phyloP scores from a whole-genome alignment of 2,888 invertebrate species.

The Sphaerophoria rueppellii region DNA sequence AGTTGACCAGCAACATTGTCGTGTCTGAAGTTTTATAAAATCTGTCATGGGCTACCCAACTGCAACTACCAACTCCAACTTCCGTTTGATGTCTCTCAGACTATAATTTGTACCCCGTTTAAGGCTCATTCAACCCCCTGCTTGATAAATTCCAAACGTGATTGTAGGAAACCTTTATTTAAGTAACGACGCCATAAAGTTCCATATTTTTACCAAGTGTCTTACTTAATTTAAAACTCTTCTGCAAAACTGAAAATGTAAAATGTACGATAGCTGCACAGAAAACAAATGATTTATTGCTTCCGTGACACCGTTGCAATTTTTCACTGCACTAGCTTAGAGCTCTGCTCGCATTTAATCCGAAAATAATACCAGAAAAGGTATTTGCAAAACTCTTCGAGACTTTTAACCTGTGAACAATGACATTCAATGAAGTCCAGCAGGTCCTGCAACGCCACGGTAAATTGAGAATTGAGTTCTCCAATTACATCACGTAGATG shows the following conservation, averaged over 20 bases:
- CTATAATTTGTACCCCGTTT: too few relatives aligned
- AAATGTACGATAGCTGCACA: slow-evolving; percentile 28
- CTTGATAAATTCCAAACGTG: too few relatives aligned
- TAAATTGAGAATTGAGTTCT: slow-evolving; percentile 42
- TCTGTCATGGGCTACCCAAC: too few relatives aligned
- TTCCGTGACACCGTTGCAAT: not conserved
- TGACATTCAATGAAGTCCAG: slow-evolving; percentile 48
- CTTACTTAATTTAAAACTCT: too few relatives aligned
- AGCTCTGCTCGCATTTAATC: slow-evolving; percentile 7
- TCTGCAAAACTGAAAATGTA: slow-evolving; percentile 9
- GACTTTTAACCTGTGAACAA: slow-evolving; percentile 8
- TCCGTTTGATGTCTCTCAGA: too few relatives aligned
- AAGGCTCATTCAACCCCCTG: too few relatives aligned
- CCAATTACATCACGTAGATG: slow-evolving; percentile 71
- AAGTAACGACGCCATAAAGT: too few relatives aligned
- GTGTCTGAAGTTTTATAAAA: too few relatives aligned
- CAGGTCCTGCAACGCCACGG: slow-evolving; percentile 36
- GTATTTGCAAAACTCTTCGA: slow-evolving; percentile 4
- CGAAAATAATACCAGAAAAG: slow-evolving; percentile 5
- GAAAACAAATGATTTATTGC: slow-evolving; percentile 38
- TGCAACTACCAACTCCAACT: too few relatives aligned
- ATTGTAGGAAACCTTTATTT: too few relatives aligned
- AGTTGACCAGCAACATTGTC: too few relatives aligned
- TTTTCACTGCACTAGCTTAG: not conserved
- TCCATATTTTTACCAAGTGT: too few relatives aligned